A percentile compares a stretch with the other conserved stretches of the same genome.
Conservation (phyloP, 1,140 invertebrate genomes). For the Bombus vancouverensis region DNA sequence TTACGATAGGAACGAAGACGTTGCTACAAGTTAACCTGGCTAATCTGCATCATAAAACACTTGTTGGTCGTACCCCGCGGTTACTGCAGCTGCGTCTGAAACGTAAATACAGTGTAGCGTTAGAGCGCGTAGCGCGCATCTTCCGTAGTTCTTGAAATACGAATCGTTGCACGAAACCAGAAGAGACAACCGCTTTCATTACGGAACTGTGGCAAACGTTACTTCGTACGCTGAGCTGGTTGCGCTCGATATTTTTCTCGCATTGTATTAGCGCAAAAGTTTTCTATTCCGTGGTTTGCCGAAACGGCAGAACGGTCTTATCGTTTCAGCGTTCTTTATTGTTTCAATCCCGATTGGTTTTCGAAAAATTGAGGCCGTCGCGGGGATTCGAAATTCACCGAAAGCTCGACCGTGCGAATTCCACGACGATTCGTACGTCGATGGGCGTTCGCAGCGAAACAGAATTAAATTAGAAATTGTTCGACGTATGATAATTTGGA, state of each 20-base stretch:
- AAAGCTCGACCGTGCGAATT: background rate
- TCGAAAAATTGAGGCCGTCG: background rate
- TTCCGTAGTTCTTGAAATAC: background rate
- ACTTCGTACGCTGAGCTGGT: background rate
- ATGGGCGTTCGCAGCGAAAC: background rate
- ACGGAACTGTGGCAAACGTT: background rate
- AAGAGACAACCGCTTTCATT: background rate
- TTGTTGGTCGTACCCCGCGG: slow-evolving; percentile 33
- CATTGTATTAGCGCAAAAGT: background rate
- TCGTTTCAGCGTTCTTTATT: background rate
- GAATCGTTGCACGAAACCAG: background rate
- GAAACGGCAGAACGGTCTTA: background rate
- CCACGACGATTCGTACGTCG: background rate
- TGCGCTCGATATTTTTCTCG: background rate
- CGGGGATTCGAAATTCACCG: background rate
- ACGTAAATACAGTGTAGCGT: slow-evolving; percentile 40
- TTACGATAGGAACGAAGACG: slow-evolving; percentile 4
- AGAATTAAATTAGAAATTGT: slow-evolving; percentile 32
- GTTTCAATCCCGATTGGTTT: background rate
- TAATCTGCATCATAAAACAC: slow-evolving; percentile 67
- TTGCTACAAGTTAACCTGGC: background rate
- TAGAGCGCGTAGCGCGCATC: background rate
- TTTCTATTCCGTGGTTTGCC: background rate
- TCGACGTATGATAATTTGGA: slow-evolving; percentile 36
- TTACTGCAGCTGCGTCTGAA: slow-evolving; percentile 53